Percentiles rank a stretch among this genome's conserved stretches.
Evolutionary conservation across 2,888 invertebrate genomes (phyloP).

Genomic region (Drosophila kokeensis): DNA sequence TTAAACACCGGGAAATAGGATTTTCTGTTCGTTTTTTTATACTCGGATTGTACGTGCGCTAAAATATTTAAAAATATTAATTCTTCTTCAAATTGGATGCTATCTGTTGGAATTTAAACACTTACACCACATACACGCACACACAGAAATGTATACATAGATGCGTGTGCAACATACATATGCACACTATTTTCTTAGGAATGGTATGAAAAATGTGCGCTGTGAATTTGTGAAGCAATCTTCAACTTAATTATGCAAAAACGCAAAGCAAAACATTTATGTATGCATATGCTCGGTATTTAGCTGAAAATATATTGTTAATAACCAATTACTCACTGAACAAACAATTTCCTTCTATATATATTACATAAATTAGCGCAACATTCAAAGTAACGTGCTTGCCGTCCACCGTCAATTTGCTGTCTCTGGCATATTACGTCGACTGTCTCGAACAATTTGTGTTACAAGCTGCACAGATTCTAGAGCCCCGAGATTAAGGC

Average conservation of each 20-base stretch:
- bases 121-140: background rate
- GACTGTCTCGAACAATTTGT: slow-evolving; percentile 36
- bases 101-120: slow-evolving; percentile 7
- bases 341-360: slow-evolving; percentile 19
- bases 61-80: background rate
- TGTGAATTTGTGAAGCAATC: slow-evolving; percentile 15
- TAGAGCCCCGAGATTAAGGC: slow-evolving; percentile 10
- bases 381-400: slow-evolving; percentile 56
- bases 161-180: slow-evolving; percentile 1
- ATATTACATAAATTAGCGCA: slow-evolving; percentile 67
- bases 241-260: slow-evolving; percentile 7
- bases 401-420: slow-evolving; percentile 59
- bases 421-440: slow-evolving; percentile 55
- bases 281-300: background rate
- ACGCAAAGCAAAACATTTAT: slow-evolving; percentile 7
- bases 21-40: slow-evolving; percentile 9
- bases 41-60: background rate
- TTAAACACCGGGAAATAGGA: slow-evolving; percentile 7
- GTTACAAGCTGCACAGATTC: slow-evolving; percentile 22
- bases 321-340: background rate
- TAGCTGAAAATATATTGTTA: background rate
- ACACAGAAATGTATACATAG: slow-evolving; percentile 4
- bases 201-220: slow-evolving; percentile 30
- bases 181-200: slow-evolving; percentile 14
- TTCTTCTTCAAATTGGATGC: background rate